These are phyloP conservation scores for Camponotus pennsylvanicus DNA, from an alignment of 1,140 invertebrate genomes.

Conservation along the genomic window DNA sequence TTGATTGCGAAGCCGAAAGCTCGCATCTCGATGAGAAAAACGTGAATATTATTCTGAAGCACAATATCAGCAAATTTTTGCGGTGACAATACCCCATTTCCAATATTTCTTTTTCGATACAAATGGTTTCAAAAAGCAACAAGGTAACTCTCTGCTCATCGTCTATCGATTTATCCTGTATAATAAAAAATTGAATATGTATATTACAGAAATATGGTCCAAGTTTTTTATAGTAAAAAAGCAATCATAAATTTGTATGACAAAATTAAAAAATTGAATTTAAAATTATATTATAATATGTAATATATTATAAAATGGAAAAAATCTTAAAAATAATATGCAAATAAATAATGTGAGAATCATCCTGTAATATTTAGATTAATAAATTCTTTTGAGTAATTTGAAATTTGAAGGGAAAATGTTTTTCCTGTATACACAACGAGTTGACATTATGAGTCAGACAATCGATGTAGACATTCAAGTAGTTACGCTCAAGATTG, in stretches of 20 bases:
- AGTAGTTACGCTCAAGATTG: constrained; percentile 53
- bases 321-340: neutral
- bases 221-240: neutral
- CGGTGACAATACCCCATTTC: neutral
- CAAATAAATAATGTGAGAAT: neutral
- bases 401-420: neutral
- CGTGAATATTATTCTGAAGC: neutral
- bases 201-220: neutral
- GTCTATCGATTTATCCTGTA: neutral
- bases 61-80: constrained; percentile 2
- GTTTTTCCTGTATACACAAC: neutral
- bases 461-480: constrained; percentile 17
- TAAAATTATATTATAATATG: neutral
- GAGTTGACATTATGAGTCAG: neutral
- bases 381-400: neutral
- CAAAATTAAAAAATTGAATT: neutral
- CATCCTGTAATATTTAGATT: neutral
- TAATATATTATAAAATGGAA: neutral
- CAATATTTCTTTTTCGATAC: neutral
- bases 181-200: no score
- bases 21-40: neutral
- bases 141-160: neutral
- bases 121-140: neutral
- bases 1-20: constrained; percentile 1
- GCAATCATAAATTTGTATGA: neutral